Conservation (phyloP, 2,797 vertebrate species). For the Schizothorax lantsangensis region DNA sequence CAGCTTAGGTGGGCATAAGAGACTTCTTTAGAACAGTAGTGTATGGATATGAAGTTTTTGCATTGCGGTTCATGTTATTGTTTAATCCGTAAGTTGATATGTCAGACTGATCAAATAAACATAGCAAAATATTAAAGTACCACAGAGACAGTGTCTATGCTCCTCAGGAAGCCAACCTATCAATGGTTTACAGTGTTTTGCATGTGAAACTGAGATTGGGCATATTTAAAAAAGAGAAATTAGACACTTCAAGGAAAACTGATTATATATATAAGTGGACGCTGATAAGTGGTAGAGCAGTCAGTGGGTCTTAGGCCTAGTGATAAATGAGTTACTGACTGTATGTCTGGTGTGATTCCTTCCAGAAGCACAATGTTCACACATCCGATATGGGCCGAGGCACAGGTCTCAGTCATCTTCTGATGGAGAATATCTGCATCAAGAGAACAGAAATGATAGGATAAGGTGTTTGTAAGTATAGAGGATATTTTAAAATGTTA, state of each 20-base stretch:
- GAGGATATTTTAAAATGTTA: background rate
- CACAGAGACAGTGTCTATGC: background rate
- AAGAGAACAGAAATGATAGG: background rate
- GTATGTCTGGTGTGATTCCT: slow-evolving; percentile 96
- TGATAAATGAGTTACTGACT: slow-evolving; percentile 81
- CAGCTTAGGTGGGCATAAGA: no score
- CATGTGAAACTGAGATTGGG: background rate
- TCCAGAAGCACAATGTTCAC: slow-evolving; percentile 98
- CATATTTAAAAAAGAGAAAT: background rate
- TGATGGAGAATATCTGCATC: slow-evolving; percentile 94
- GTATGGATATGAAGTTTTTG: background rate
- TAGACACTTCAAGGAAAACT: background rate
- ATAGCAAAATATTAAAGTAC: background rate
- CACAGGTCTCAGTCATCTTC: slow-evolving; percentile 98
- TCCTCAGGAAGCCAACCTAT: background rate
- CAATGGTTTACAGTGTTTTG: background rate
- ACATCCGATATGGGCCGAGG: slow-evolving; percentile 96
- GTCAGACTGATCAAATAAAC: background rate
- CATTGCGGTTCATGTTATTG: background rate
- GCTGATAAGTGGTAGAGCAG: background rate
- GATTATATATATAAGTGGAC: background rate
- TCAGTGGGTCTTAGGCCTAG: background rate
- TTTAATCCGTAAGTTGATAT: background rate
- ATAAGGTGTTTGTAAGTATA: background rate
- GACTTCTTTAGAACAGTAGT: background rate